Percentiles rank a stretch among this genome's conserved stretches.
phyloP scores from a whole-genome alignment of 2,113 vertebrate genomes.

The Himantopus leucocephalus region DNA sequence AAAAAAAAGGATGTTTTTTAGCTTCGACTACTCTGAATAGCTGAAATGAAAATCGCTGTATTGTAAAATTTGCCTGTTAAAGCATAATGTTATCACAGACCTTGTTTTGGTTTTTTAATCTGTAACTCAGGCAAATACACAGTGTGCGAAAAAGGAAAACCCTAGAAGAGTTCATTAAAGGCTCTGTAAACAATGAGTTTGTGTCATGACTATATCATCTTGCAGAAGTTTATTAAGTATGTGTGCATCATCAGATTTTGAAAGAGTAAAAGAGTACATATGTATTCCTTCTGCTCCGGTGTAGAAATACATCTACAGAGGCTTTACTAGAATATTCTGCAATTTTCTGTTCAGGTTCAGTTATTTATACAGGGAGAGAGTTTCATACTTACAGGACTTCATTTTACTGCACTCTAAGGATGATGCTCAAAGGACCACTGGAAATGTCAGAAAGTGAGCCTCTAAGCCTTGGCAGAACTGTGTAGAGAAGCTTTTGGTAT shows the following conservation, averaged over 20 bases:
- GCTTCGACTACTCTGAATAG: background rate
- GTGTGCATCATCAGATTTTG: background rate
- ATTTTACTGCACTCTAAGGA: background rate
- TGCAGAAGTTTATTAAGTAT: background rate
- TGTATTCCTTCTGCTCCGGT: background rate
- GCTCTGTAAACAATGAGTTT: background rate
- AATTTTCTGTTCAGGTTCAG: background rate
- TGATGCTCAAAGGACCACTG: background rate
- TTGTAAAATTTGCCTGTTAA: background rate
- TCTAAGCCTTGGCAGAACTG: background rate
- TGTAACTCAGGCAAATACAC: background rate
- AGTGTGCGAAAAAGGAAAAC: background rate
- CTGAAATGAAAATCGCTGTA: background rate
- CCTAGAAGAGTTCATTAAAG: background rate
- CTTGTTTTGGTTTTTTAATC: background rate
- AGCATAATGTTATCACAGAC: background rate
- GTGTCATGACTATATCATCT: background rate
- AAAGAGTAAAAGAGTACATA: background rate
- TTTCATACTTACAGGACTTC: background rate
- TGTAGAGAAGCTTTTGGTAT: background rate
- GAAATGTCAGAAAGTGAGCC: background rate
- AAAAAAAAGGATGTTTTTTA: rapidly evolving
- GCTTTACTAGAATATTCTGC: background rate
- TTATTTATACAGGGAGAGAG: background rate
- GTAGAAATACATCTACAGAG: background rate